phyloP scores from a whole-genome alignment of 92 coral and sea anemone genomes.

The Zoanthus sociatus region DNA sequence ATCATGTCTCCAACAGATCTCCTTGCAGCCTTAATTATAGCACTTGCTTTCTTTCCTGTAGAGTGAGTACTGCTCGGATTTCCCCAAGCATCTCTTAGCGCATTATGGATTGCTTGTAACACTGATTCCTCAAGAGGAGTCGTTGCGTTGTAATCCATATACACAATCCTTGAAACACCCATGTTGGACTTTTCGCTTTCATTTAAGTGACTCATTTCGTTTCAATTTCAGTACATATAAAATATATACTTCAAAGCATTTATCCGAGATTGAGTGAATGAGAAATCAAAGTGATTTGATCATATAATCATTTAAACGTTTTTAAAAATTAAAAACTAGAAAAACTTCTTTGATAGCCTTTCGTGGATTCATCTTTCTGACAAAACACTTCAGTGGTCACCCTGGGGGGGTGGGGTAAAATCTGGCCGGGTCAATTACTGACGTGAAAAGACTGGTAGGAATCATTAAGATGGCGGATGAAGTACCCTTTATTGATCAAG shows the following conservation, averaged over 20 bases:
- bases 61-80: slow-evolving; percentile 97
- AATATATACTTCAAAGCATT: background rate
- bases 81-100: slow-evolving; percentile 97
- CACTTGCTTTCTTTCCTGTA: slow-evolving; percentile 86
- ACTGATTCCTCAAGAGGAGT: slow-evolving; percentile 92
- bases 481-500: slow-evolving; percentile 81
- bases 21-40: slow-evolving; percentile 81
- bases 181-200: background rate
- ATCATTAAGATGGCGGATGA: slow-evolving; percentile 65
- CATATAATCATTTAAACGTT: too few species aligned
- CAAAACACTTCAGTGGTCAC: too few species aligned
- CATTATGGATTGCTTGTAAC: slow-evolving; percentile 82
- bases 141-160: slow-evolving; percentile 96
- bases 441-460: too few species aligned
- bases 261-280: background rate
- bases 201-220: background rate
- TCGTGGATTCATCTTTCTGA: too few species aligned
- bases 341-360: too few species aligned
- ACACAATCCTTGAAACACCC: slow-evolving; percentile 36
- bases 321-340: too few species aligned
- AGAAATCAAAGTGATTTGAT: too few species aligned
- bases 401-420: too few species aligned
- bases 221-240: background rate
- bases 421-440: too few species aligned
- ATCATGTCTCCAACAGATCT: slow-evolving; percentile 81